Evolutionary conservation across 2,888 invertebrate species (phyloP).

Genomic region (Lymantria dispar): DNA sequence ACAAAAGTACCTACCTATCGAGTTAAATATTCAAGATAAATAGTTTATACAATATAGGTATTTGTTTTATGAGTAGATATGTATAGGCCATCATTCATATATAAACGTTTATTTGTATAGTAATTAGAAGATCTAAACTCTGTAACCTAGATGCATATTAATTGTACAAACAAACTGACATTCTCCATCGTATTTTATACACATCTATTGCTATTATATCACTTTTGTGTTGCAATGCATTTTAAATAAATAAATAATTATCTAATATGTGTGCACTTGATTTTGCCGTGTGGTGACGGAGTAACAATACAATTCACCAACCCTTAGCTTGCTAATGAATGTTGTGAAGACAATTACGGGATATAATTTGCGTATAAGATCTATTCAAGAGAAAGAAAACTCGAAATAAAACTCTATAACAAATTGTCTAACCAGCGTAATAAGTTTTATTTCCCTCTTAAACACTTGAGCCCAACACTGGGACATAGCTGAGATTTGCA

Average conservation of each 20-base stretch:
- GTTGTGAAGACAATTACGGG: too few relatives aligned
- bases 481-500: too few relatives aligned
- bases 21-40: background rate
- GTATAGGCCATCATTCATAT: background rate
- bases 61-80: background rate
- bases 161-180: background rate
- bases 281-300: too few relatives aligned
- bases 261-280: too few relatives aligned
- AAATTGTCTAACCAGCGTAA: too few relatives aligned
- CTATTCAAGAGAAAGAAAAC: too few relatives aligned
- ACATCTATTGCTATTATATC: constrained; percentile 12
- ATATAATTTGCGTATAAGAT: too few relatives aligned
- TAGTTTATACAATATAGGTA: background rate
- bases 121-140: background rate
- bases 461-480: too few relatives aligned
- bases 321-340: too few relatives aligned
- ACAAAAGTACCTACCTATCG: background rate
- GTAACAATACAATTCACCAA: too few relatives aligned
- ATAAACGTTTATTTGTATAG: background rate
- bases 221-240: constrained; percentile 4
- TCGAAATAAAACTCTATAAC: too few relatives aligned
- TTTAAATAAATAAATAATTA: background rate
- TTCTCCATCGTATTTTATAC: background rate
- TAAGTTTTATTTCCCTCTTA: too few relatives aligned
- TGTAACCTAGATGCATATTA: constrained; percentile 17